Base-by-base conservation (phyloP, 2,113 vertebrate species). In the Lasiurus cinereus region DNA sequence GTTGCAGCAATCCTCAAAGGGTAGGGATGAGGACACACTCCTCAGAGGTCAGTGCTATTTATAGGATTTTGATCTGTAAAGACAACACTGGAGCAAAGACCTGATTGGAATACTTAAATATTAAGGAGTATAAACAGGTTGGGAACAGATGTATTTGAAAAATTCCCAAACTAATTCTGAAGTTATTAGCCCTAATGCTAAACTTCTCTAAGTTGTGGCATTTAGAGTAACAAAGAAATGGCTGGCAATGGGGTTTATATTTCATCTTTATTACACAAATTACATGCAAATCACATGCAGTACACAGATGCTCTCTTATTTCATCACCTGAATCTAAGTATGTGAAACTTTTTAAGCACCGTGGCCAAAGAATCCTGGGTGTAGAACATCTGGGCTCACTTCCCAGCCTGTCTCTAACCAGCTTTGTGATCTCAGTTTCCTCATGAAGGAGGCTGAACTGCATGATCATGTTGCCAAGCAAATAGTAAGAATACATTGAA, bases 241-340 rank as follows among this genome's bases (percentile, higher is more conserved):
- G 62, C 73, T 85, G 18, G 78, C 69, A 46, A 50, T 93, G 82
- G 62, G 39, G 56, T 52, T 76, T 80, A 7, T 48, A 86, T 84
- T 93, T 95, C 91, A 89, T 89, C 83, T 93, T 90, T 94, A 91
- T 72, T 89, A 59, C n/a, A 19, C 16, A 76, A 67, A 89, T 94
- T 94, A n/a, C 36, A 89, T 94, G 93, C 94, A 76, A 72, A 85
- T 89, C 91, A 83, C 95, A 94, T 33, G 54, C 92, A 91, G 24
- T 56, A 73, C 39, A 73, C 96, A 97, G 94, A 93, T 83, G 93
- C 83, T 93, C 19, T 88, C 73, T 66, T 54, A 7, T 90, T 90
- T 87, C 67, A 66, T 73, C 77, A 92, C 85, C 96, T 94, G 85
- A 52, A 13, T 92, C 56, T 73, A 69, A 78, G 84, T 90, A 46